Percentiles rank a stretch among this genome's conserved stretches.
phyloP scores from a whole-genome alignment of 1,140 invertebrate genomes.

The Hermetia illucens region DNA sequence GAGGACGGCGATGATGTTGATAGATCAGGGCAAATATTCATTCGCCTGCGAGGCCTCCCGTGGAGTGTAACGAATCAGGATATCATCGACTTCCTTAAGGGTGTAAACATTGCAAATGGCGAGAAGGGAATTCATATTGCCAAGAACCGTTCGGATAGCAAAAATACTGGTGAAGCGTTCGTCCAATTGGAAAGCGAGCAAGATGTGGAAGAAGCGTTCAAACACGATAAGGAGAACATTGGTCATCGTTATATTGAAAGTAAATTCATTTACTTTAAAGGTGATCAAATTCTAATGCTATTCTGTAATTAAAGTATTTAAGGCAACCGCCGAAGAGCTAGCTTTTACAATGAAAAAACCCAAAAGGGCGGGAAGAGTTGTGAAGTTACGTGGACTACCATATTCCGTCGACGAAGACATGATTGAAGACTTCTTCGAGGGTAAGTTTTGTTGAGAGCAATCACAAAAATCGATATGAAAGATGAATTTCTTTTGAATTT shows the following conservation, averaged over 20 bases:
- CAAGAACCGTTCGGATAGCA: constrained; percentile 53
- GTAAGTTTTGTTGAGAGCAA: background rate
- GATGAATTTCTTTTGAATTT: too few species aligned
- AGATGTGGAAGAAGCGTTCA: constrained; percentile 62
- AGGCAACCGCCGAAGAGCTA: constrained; percentile 1
- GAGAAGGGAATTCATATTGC: constrained; percentile 71
- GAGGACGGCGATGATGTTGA: too few species aligned
- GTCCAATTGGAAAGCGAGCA: constrained; percentile 64
- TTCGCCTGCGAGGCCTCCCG: constrained; percentile 68
- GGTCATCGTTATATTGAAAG: constrained; percentile 85
- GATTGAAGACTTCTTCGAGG: constrained; percentile 5
- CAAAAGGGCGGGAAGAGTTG: too few species aligned
- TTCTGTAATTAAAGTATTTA: background rate
- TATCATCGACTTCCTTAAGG: constrained; percentile 60
- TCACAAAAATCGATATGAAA: too few species aligned
- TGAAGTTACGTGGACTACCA: background rate
- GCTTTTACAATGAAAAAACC: background rate
- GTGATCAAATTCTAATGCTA: too few species aligned
- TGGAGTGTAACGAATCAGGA: constrained; percentile 81
- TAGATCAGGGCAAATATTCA: too few species aligned
- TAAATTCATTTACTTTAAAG: constrained; percentile 24
- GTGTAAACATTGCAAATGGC: constrained; percentile 52
- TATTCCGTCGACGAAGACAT: background rate
- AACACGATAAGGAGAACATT: constrained; percentile 73
- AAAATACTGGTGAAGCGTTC: constrained; percentile 84